Evolutionary conservation across 2,888 invertebrate genomes (phyloP), one percentile per base, ranked within the genome.

Genomic region (Melinaea menophilus): DNA sequence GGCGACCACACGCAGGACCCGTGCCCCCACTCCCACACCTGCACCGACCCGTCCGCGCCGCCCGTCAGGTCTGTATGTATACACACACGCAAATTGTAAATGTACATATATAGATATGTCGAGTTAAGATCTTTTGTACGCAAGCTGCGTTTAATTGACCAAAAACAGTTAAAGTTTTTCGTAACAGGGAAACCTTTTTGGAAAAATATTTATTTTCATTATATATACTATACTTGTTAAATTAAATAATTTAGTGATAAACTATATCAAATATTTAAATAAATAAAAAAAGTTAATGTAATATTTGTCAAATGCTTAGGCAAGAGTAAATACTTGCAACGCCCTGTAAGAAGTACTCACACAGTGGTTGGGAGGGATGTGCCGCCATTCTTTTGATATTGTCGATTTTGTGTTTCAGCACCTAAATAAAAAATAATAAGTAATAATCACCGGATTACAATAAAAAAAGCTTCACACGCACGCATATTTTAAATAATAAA

Each of bases 11-110:
- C 96, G 51, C 97, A 95, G 67, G 96, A 95, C 58, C 95, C 94
- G 86, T 98, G 98, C 5, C 97, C 98, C 99, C 99, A 99, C 90
- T 99, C 99, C 98, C 99, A 98, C 69, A 99, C 92, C 72, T 96
- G 95, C 1, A 99, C 98, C 0, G 98, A 98, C 7, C 99, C 98
- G 89, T 99, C 99, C 80, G 97, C 97, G 11, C 97, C 96, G 62
- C 99, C 99, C 55, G 98, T 97, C 74, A 99, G 88, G 89, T 99
- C 96, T 96, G 76, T 12, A 71, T 5, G 13, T 46, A 46, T 4
- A 56, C 45, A 57, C 12, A 41, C 1, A 69, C 33, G 35, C 48
- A 51, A n/a, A 64, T 22, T 22, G 22, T 41, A 48, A 35, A 45
- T 12, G 37, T 22, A 54, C 63, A 13, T 37, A 59, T 46, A 12